phyloP scores from a whole-genome alignment of 37 sponge, comb jelly and placozoan genomes.

The Spongilla lacustris region DNA sequence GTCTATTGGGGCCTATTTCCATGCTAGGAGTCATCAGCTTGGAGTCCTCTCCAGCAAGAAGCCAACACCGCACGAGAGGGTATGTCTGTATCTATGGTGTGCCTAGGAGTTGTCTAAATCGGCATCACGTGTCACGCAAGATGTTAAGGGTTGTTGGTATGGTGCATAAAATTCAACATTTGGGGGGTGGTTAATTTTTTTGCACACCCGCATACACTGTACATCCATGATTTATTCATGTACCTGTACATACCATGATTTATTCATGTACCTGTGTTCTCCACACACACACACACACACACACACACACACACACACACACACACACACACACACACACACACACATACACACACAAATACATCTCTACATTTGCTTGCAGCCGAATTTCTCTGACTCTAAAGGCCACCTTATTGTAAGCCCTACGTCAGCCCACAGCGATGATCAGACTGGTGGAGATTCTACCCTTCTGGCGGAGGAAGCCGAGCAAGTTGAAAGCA shows the following conservation, averaged over 20 bases:
- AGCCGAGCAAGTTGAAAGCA: background rate
- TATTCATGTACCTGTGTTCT: background rate
- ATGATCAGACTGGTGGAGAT: background rate
- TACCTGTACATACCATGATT: too few relatives aligned
- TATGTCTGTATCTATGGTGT: background rate
- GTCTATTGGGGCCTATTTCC: conserved; percentile 51
- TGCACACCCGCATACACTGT: too few relatives aligned
- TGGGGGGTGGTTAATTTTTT: too few relatives aligned
- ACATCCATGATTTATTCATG: too few relatives aligned
- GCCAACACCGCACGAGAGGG: conserved; percentile 35
- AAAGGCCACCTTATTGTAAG: background rate
- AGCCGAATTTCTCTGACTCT: background rate
- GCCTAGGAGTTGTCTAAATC: too few relatives aligned
- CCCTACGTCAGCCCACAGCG: background rate
- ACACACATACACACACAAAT: too few relatives aligned
- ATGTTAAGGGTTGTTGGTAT: too few relatives aligned
- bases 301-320: too few relatives aligned
- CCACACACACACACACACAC: background rate
- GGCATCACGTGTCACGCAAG: too few relatives aligned
- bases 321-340: too few relatives aligned
- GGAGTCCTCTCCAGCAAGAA: conserved; percentile 16
- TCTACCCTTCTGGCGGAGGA: background rate
- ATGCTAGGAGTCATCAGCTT: conserved; percentile 35
- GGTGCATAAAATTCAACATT: too few relatives aligned
- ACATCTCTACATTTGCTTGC: background rate